Evolutionary conservation across 2,797 vertebrate species (phyloP), one percentile per base, ranked within the genome.

Genomic region (Huso huso): DNA sequence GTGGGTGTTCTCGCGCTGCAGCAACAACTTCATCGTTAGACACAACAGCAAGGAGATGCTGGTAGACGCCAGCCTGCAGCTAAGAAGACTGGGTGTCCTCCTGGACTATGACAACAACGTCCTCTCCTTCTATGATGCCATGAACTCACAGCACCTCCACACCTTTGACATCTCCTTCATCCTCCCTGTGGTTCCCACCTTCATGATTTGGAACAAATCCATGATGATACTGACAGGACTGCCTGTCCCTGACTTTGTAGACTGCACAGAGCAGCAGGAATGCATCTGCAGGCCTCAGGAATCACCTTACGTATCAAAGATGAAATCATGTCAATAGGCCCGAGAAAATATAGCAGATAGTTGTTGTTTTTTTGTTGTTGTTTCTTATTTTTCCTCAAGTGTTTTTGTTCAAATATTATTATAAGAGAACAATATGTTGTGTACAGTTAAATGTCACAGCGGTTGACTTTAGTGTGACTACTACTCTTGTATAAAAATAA

Each of bases 171-270:
- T 99, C 80, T 94, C 94, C 78, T 99, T 99, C 86, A 90, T 98
- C 70, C 88, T 98, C 68, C 97, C 97, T 0, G 95, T 99, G 55
- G 96, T 94, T 64, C 95, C 97, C 18, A 97, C 95, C 49, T 99
- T 99, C 84, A 98, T 96, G 88, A 95, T 99, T 84, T 99, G 96
- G 93, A 99, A 97, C 89, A 98, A 98, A 87, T 99, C 95, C 1
- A 75, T 99, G 81, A 95, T 97, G 93, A 96, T 99, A 69, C 88
- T 97, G 78, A 95, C 97, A 9, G 97, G 97, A 62, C 93, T 99
- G 64, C 97, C 97, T 0, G 95, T 97, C 76, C 97, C 97, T 0
- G 97, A 99, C 89, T 98, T 97, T 78, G 95, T 99, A 10, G 96
- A 99, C 75, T 91, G 92, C 67, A 81, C 89, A 2, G 96, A 95